Conservation (phyloP, 2,888 invertebrate genomes). For the Noctua comes region DNA sequence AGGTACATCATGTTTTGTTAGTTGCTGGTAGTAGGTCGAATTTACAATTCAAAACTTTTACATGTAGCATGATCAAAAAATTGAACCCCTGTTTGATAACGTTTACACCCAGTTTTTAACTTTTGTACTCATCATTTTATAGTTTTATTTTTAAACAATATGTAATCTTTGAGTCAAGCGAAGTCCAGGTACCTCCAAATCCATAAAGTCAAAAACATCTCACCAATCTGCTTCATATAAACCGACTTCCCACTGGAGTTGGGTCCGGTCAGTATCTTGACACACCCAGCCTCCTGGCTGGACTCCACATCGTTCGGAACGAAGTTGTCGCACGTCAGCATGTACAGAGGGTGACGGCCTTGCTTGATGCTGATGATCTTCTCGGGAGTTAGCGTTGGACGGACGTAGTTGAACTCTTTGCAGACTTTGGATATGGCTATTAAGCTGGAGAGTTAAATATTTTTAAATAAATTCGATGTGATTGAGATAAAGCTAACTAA, state of each 20-base stretch:
- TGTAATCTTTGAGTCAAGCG: not conserved
- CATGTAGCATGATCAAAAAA: not conserved
- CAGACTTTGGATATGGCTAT: conserved; percentile 92
- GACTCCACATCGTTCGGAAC: conserved; percentile 94
- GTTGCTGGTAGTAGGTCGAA: not conserved
- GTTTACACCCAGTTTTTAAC: not conserved
- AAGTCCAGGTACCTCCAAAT: not conserved
- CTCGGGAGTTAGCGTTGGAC: conserved; percentile 91
- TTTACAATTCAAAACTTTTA: too few species aligned
- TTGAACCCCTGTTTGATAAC: not conserved
- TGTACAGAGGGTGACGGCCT: conserved; percentile 95
- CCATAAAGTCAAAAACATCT: conserved; percentile 32
- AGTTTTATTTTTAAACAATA: not conserved
- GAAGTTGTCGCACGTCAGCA: conserved; percentile 91
- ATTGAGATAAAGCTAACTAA: not conserved
- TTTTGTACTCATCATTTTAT: not conserved
- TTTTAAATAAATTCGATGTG: not conserved
- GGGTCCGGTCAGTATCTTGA: conserved; percentile 96
- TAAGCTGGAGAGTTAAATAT: conserved; percentile 85
- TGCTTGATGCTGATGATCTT: conserved; percentile 91
- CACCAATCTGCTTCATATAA: conserved; percentile 95
- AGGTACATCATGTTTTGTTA: not conserved
- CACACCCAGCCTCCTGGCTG: conserved; percentile 87
- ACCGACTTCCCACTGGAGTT: conserved; percentile 98
- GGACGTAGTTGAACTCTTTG: conserved; percentile 91